These are phyloP conservation scores for Semotilus atromaculatus DNA, from an alignment of 2,797 vertebrate genomes.

Conservation along the genomic window DNA sequence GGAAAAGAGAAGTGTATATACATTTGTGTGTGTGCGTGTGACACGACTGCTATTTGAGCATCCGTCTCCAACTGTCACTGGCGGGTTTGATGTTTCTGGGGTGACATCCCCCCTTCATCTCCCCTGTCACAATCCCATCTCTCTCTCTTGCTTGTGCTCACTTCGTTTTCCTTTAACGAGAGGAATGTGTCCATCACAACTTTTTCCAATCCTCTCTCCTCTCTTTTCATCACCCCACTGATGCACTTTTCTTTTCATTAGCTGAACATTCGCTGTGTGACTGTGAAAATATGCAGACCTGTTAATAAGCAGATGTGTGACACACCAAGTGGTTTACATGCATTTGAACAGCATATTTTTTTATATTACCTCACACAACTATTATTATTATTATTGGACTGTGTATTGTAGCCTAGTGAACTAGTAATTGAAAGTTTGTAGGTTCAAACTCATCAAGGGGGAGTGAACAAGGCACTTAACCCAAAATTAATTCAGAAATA, in stretches of 20 bases:
- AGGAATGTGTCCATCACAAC: constrained; percentile 50
- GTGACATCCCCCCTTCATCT: constrained; percentile 47
- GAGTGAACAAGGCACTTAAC: not conserved
- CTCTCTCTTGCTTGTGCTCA: constrained; percentile 29
- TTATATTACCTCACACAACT: not conserved
- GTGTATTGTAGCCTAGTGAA: not conserved
- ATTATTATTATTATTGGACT: not conserved
- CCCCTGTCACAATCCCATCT: constrained; percentile 50
- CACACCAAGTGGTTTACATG: not conserved
- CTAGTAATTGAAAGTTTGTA: not conserved
- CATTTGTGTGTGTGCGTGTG: constrained; percentile 32
- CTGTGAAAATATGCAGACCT: constrained; percentile 8
- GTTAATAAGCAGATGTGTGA: constrained; percentile 10
- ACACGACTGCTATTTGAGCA: constrained; percentile 28
- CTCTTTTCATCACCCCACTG: constrained; percentile 40
- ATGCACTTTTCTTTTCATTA: constrained; percentile 40
- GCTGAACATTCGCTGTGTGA: constrained; percentile 20
- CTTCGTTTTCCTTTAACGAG: constrained; percentile 42
- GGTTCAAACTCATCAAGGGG: not conserved
- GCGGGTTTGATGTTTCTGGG: constrained; percentile 47
- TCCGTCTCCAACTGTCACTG: constrained; percentile 34
- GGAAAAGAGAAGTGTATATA: constrained; percentile 27
- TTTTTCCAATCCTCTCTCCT: constrained; percentile 19
- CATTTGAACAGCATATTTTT: not conserved
- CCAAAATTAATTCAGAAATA: not conserved